Percentiles rank a stretch among this genome's conserved stretches.
These are phyloP conservation scores for Zeus faber DNA, from an alignment of 2,113 vertebrate genomes.

Conservation along the genomic window DNA sequence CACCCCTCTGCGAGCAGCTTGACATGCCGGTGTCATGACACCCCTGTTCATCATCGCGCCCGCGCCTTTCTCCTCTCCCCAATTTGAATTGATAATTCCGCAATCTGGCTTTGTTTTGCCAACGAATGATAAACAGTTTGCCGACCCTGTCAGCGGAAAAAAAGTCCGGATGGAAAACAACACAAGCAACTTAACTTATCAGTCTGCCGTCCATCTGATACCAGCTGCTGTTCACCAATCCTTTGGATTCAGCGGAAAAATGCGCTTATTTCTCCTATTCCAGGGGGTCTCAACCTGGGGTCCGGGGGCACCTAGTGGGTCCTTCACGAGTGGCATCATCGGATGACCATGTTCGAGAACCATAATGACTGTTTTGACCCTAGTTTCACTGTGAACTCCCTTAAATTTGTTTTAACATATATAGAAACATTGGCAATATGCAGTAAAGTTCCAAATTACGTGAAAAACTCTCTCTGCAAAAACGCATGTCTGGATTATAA, in stretches of 20 bases:
- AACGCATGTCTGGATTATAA: no score
- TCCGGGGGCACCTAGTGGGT: no score
- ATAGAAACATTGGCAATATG: no score
- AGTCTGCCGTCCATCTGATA: background rate
- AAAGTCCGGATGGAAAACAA: constrained; percentile 6
- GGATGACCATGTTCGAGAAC: no score
- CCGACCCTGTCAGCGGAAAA: constrained; percentile 23
- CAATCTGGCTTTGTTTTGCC: constrained; percentile 31
- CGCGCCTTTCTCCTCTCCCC: background rate
- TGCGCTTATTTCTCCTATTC: no score
- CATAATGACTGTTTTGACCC: no score
- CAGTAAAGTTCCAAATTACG: no score
- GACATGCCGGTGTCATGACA: background rate
- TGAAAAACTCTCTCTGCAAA: no score
- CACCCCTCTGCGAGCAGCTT: background rate
- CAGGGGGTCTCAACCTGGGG: no score
- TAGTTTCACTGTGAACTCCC: no score
- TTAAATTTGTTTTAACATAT: no score
- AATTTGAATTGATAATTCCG: constrained; percentile 46
- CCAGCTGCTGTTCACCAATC: background rate
- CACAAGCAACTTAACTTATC: constrained; percentile 11
- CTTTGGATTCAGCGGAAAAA: constrained; percentile 28
- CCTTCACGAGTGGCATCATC: no score
- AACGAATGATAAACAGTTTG: constrained; percentile 37
- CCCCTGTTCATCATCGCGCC: background rate